phyloP scores from a whole-genome alignment of 1,140 invertebrate genomes.

The Lucilia sericata region DNA sequence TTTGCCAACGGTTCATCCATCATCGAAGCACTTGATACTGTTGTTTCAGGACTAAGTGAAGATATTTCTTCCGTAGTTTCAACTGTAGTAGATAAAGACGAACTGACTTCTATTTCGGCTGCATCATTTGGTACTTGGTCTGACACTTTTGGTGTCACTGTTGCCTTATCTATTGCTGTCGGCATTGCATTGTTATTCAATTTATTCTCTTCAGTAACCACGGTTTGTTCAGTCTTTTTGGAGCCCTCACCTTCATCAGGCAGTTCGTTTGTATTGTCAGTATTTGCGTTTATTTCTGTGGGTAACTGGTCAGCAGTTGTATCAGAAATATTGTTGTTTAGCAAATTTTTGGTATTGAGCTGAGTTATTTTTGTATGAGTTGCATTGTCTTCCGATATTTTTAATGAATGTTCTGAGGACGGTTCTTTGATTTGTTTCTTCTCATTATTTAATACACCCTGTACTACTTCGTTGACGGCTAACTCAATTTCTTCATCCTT shows the following conservation, averaged over 20 bases:
- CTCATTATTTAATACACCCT: constrained; percentile 64
- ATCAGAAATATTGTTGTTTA: constrained; percentile 52
- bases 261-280: not conserved
- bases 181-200: constrained; percentile 39
- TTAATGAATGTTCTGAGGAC: constrained; percentile 11
- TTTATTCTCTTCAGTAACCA: constrained; percentile 39
- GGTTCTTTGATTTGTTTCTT: constrained; percentile 54
- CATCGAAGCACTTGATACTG: constrained; percentile 48
- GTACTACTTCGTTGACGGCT: constrained; percentile 69
- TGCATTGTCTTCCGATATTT: not conserved
- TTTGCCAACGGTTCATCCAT: constrained; percentile 47
- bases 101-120: constrained; percentile 50
- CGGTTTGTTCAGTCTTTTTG: constrained; percentile 48
- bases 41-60: constrained; percentile 50
- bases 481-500: constrained; percentile 71
- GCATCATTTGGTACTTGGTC: constrained; percentile 58
- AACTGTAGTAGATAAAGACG: constrained; percentile 50
- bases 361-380: constrained; percentile 51
- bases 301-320: constrained; percentile 50
- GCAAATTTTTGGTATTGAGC: constrained; percentile 64
- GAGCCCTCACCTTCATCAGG: constrained; percentile 4
- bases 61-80: constrained; percentile 52
- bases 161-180: constrained; percentile 43
- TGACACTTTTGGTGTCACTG: constrained; percentile 25
- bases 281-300: constrained; percentile 3